Conservation (phyloP, 2,113 vertebrate species). For the Oxyruncus cristatus region DNA sequence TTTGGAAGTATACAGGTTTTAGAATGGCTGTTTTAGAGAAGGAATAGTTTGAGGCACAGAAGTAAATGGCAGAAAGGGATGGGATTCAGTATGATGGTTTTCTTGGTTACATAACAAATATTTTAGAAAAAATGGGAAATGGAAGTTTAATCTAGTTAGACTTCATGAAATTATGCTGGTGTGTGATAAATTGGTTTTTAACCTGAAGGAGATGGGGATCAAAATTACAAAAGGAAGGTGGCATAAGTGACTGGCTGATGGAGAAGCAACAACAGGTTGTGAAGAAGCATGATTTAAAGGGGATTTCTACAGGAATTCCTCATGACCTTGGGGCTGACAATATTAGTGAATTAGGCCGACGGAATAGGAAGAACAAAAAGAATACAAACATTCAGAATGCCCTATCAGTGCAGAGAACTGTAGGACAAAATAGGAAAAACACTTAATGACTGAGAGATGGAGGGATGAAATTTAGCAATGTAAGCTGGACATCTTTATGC, state of each 20-base stretch:
- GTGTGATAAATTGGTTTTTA: background rate
- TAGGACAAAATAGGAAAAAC: background rate
- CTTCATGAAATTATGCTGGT: background rate
- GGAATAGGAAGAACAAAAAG: background rate
- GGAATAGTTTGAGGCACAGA: background rate
- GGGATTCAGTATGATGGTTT: background rate
- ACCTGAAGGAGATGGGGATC: background rate
- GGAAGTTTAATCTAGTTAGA: background rate
- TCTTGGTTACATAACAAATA: background rate
- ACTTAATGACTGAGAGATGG: background rate
- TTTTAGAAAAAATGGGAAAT: background rate
- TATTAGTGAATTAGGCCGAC: background rate
- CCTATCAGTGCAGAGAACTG: background rate
- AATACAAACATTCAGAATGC: background rate
- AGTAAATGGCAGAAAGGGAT: background rate
- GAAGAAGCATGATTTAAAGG: background rate
- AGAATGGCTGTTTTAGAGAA: background rate
- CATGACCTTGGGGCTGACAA: background rate
- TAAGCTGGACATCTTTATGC: background rate
- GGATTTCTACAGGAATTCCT: background rate
- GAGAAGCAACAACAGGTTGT: background rate
- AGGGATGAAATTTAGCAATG: background rate
- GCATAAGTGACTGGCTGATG: background rate
- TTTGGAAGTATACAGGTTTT: background rate
- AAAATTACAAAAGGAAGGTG: background rate